Base-by-base conservation (phyloP, 2,113 vertebrate genomes). In the Nerophis lumbriciformis region DNA sequence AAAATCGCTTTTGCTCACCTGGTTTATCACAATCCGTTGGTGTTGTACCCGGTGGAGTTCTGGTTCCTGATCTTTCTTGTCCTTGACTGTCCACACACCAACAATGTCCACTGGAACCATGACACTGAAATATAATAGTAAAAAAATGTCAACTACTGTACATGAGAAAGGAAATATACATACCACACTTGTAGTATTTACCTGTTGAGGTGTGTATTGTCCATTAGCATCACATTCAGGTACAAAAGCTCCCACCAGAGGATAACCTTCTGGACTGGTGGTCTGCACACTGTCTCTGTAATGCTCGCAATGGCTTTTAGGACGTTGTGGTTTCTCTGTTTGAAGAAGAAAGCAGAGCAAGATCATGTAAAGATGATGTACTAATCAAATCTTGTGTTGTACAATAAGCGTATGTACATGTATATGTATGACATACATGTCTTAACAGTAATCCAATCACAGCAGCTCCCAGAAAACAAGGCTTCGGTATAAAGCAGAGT, bases 141-240 rank as follows among this genome's bases (percentile, higher is more conserved):
- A 59, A 59, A 7, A 59, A 19, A 37, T 44, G 6, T 28, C 28
- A 28, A 28, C 28, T 28, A 28, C 28, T 28, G 28, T 28, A 28
- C 28, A 28, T 28, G 28, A 28, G 28, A 28, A 28, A 28, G 28
- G 28, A 28, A 28, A 28, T 28, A 28, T 28, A 28, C 2, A 28
- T 28, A 28, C 28, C 28, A 3, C 28, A 28, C 28, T 28, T 19
- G 36, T 14, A 16, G 15, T 35, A 19, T 21, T 39, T 62, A 86
- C 84, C 76, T 86, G 94, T 49, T 88, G 75, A 0, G 91, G 66
- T 13, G 59, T 74, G 73, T 93, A 95, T 44, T 80, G 71, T 1
- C 94, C 94, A 5, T 88, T 71, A 1, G 86, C 85, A 0, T 94
- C 92, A 0, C 94, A 95, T 60, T 93, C 89, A 5, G 94, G 92